Evolutionary conservation across 2,888 invertebrate genomes (phyloP).

Genomic region (Drosophila formosana): DNA sequence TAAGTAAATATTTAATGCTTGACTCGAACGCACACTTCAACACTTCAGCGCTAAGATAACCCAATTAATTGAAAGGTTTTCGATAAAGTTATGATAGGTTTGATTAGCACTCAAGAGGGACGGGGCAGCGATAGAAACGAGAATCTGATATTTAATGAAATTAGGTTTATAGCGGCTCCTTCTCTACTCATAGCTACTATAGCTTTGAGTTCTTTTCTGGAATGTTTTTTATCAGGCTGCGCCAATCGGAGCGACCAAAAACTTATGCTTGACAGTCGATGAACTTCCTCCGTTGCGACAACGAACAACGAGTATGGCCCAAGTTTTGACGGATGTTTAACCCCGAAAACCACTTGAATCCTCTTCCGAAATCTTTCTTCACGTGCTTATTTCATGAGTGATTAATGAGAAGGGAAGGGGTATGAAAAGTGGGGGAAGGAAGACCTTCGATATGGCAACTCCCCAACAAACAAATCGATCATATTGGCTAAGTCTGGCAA

Average conservation of each 20-base stretch:
- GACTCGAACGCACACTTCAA: constrained; percentile 40
- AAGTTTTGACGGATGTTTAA: constrained; percentile 26
- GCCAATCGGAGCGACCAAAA: constrained; percentile 45
- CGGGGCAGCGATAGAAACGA: constrained; percentile 17
- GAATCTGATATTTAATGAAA: constrained; percentile 53
- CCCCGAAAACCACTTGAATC: constrained; percentile 18
- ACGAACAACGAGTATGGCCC: background rate
- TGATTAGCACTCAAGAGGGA: constrained; percentile 57
- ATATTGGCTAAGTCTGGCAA: constrained; percentile 38
- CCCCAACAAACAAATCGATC: constrained; percentile 53
- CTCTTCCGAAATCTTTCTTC: constrained; percentile 6
- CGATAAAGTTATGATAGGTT: constrained; percentile 76
- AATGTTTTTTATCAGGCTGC: constrained; percentile 48
- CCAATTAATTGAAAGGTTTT: constrained; percentile 79
- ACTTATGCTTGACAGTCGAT: constrained; percentile 47
- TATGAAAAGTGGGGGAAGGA: background rate
- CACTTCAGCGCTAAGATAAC: constrained; percentile 61
- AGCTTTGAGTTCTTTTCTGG: too few species aligned
- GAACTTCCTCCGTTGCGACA: constrained; percentile 37
- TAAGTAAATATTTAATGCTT: constrained; percentile 52
- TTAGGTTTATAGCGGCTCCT: constrained; percentile 31
- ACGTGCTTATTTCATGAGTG: constrained; percentile 6
- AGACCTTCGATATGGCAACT: constrained; percentile 32
- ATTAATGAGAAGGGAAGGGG: background rate
- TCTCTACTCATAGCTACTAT: background rate